Evolutionary conservation across 2,888 invertebrate genomes (phyloP).

Genomic region (Lepeophtheirus nordmannii): DNA sequence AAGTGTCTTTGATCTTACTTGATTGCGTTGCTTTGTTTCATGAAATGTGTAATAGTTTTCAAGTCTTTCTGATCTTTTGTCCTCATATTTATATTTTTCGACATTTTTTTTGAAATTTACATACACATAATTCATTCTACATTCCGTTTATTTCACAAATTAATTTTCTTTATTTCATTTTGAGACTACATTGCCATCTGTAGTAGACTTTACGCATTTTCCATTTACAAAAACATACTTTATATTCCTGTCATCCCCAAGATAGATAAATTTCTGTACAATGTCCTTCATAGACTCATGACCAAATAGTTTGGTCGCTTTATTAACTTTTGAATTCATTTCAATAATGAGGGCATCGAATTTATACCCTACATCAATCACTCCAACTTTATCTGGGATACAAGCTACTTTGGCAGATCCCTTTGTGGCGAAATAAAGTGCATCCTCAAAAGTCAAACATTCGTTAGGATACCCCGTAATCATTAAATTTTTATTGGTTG

Average conservation of each 20-base stretch:
- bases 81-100: too few relatives aligned
- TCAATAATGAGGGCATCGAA: constrained; percentile 73
- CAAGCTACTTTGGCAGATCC: constrained; percentile 65
- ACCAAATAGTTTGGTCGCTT: constrained; percentile 25
- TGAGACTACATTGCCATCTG: too few relatives aligned
- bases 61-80: too few relatives aligned
- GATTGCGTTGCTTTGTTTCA: too few relatives aligned
- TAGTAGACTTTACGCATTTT: constrained; percentile 37
- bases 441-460: constrained; percentile 54
- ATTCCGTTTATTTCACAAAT: too few relatives aligned
- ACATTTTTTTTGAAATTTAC: too few relatives aligned
- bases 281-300: constrained; percentile 42
- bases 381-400: constrained; percentile 57
- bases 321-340: constrained; percentile 34
- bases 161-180: too few relatives aligned
- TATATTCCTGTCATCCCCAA: constrained; percentile 74
- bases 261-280: constrained; percentile 57
- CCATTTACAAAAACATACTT: constrained; percentile 58
- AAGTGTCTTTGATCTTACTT: too few relatives aligned
- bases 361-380: constrained; percentile 60
- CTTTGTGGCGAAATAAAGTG: constrained; percentile 65
- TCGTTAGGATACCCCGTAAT: constrained; percentile 29
- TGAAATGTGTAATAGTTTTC: too few relatives aligned
- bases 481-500: too few relatives aligned
- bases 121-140: too few relatives aligned